Base-by-base conservation (phyloP, 37 sponge, comb jelly and placozoan genomes). In the Cliona cf. orientalis region DNA sequence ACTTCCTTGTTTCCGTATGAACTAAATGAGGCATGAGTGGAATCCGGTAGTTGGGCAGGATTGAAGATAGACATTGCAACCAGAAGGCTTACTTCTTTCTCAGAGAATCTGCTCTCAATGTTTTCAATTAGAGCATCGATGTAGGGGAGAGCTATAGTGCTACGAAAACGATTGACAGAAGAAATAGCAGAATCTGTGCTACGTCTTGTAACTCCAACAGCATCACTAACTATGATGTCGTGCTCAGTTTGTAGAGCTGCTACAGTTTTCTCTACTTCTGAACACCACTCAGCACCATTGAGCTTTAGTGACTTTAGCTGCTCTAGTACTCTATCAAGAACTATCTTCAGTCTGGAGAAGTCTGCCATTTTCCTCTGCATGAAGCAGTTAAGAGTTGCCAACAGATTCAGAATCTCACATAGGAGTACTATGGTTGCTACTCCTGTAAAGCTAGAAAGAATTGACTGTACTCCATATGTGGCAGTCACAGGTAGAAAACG, bases 301-400 rank as follows among this genome's bases (percentile, higher is more conserved):
- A 7, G 7, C 72, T 70, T 70, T 19, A 70, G 40, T 70, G 17
- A 11, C 72, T 70, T 23, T 70, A 70, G 72, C 72, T 40, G 40
- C 6, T 70, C 25, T 25, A 14, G 44, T 25, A 32, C 32, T 36
- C 35, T 34, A 34, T 70, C 23, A 14, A 70, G 40, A 14, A 70
- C 25, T 7, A 70, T 25, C 7, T 22, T 11, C 56, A 76, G n/a
- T 63, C 42, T 76, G 55, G 32, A 29, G 29, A 76, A 76, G 55
- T 76, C 78, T n/a, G 78, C 63, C 14, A n/a, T 59, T 42, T 76
- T 7, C 41, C 55, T 76, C 29, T 76, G 72, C 82, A 81, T 37
- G 55, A 17, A 11, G 17, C n/a, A 49, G 14, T 26, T 81, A 4
- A 81, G 58, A 33, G 14, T 81, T 28, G 82, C 74, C 14, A 74